These are phyloP conservation scores for Illadopsis cleaveri DNA, from an alignment of 2,113 vertebrate species.

Conservation along the genomic window DNA sequence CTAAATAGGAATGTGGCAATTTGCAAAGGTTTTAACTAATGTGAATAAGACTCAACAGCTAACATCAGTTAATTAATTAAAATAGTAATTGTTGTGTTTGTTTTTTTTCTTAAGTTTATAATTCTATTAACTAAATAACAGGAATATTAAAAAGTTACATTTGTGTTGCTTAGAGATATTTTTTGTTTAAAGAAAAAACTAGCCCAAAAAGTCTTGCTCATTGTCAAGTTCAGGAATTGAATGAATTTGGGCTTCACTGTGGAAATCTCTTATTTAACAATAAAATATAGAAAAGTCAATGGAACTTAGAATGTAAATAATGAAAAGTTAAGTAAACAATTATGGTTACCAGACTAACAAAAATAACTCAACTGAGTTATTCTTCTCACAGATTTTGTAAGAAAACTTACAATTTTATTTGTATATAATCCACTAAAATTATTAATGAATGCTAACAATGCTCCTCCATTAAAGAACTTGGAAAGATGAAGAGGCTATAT, in stretches of 20 bases:
- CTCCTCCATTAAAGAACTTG: not conserved
- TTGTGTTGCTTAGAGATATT: not conserved
- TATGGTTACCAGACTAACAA: not conserved
- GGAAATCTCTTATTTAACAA: not conserved
- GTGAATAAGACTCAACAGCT: not conserved
- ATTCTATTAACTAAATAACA: not conserved
- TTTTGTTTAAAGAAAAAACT: not conserved
- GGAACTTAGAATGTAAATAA: not conserved
- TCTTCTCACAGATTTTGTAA: not conserved
- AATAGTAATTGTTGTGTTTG: not conserved
- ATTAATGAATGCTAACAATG: not conserved
- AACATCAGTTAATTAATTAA: not conserved
- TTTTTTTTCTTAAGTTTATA: not conserved
- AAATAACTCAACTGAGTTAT: not conserved
- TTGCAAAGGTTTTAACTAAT: not conserved
- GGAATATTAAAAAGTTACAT: not conserved
- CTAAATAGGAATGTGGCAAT: not conserved
- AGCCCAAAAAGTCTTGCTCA: not conserved
- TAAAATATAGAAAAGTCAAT: not conserved
- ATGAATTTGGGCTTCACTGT: not conserved
- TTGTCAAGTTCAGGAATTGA: not conserved
- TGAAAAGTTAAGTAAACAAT: not conserved
- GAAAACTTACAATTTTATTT: not conserved
- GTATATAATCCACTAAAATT: not conserved
- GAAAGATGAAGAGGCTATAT: not conserved